A percentile compares a stretch with the other conserved stretches of the same genome.
Conservation (phyloP, 2,888 invertebrate species). For the Xestia xanthographa region DNA sequence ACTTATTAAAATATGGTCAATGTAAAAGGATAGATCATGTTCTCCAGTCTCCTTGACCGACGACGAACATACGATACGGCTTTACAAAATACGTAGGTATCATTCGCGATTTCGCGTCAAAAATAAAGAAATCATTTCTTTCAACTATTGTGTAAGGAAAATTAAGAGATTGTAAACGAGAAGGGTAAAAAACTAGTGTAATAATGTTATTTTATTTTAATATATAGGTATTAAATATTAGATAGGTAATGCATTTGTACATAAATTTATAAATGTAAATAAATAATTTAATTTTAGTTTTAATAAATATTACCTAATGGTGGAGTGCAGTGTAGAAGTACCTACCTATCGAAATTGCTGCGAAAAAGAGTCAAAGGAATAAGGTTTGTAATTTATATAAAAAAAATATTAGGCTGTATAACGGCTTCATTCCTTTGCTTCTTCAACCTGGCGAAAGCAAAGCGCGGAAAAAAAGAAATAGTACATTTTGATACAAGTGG, state of each 20-base stretch:
- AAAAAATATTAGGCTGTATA: too few relatives aligned
- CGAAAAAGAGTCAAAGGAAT: background rate
- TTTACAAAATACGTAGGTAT: too few relatives aligned
- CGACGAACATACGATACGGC: background rate
- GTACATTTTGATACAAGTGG: too few relatives aligned
- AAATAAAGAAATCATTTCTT: background rate
- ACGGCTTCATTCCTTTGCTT: too few relatives aligned
- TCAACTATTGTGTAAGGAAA: background rate
- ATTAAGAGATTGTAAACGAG: conserved; percentile 7
- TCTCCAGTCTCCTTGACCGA: background rate
- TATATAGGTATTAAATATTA: background rate
- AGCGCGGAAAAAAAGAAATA: too few relatives aligned
- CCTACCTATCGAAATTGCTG: background rate
- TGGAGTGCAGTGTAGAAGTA: too few relatives aligned
- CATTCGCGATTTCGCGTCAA: background rate
- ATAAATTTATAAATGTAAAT: conserved; percentile 20
- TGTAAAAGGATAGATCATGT: background rate
- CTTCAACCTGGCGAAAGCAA: too few relatives aligned
- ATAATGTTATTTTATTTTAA: background rate
- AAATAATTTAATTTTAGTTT: conserved; percentile 24
- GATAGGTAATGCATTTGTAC: conserved; percentile 11
- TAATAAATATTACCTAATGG: background rate
- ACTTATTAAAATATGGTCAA: background rate
- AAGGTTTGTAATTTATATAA: too few relatives aligned
- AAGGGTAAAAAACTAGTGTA: conserved; percentile 25